Evolutionary conservation across 1,140 invertebrate genomes (phyloP), one percentile per base, ranked within the genome.

Genomic region (Orchesella cincta): DNA sequence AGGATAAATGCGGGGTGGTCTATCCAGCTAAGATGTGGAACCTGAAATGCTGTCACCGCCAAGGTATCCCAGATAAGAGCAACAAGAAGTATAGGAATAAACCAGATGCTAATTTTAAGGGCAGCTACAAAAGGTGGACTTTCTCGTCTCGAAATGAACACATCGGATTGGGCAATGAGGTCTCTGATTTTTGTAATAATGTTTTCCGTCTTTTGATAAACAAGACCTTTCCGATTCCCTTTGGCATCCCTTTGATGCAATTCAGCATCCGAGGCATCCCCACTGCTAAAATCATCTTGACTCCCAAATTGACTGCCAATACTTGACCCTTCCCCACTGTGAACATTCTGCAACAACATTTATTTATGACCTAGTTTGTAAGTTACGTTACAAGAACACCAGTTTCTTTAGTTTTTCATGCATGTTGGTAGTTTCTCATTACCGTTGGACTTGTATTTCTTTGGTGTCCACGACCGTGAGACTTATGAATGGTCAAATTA

Each of bases 161-260:
- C 62, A 29, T 67, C 62, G 5, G 26, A 29, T 31, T 67, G 62
- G 33, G 28, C 62, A 31, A 67, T 67, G 26, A 67, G 12, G 62
- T 67, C 62, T 14, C 62, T 3, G 5, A 67, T 33, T 33, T 29
- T 29, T 14, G 62, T 67, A n/a, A 67, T 31, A 5, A 67, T 31
- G n/a, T 67, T 67, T 67, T 67, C 62, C 26, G 62, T 67, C 62
- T 67, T 67, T 33, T 67, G 62, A n/a, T 67, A 67, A 16, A 31
- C 23, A 29, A 67, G 62, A 14, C 62, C 62, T 12, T 67, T 67
- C n/a, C n/a, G n/a, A n/a, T n/a, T n/a, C n/a, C n/a, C n/a, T 67
- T 67, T 67, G 2, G 5, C 12, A 31, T 67, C 31, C 31, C 28
- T 14, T 8, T n/a, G 26, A 33, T 33, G 26, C 23, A 26, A 3